Base-by-base conservation (phyloP, 1,140 invertebrate species). In the Ctenoplectra terminalis region DNA sequence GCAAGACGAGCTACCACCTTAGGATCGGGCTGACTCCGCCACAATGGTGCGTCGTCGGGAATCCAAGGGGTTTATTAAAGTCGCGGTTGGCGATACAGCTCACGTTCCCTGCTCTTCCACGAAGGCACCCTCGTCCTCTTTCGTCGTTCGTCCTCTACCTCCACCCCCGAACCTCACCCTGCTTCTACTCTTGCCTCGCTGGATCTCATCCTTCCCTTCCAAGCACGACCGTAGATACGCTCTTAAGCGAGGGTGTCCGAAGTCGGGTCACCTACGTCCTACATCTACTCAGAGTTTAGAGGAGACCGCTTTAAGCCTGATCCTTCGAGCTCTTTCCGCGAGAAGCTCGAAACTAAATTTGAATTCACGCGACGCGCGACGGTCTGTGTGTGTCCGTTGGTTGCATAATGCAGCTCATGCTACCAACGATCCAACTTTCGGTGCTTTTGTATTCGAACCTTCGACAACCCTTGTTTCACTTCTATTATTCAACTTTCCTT, bases 51-150 rank as follows among this genome's bases (percentile, higher is more conserved):
- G 88, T 92, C 87, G 89, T 82, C 81, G 82, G 84, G 89, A 92
- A 93, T 87, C 92, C 90, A 89, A 84, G 89, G 90, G 90, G 90
- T 93, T 93, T 93, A 93, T 92, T 93, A 92, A 93, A 93, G 89
- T 90, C 90, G 87, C 87, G 88, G 90, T 93, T 93, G 91, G 86
- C 89, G 86, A 93, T 93, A 93, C 92, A 93, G 90, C 92, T 93
- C 92, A 93, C 92, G 92, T 93, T 91, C 88, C 88, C 87, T 82
- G 85, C 86, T 90, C 85, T 90, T 90, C 88, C 90, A 87, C 77
- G 82, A 50, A 81, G 58, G 17, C 67, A 81, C 80, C 80, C 69
- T 80, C 61, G 37, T 85, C 74, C 37, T 79, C 83, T 78, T 83
- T 64, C 64, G 61, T 60, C 64, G 46, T 60, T 56, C 52, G 34